phyloP scores from a whole-genome alignment of 2,797 vertebrate species.

The Poecilia velifera region DNA sequence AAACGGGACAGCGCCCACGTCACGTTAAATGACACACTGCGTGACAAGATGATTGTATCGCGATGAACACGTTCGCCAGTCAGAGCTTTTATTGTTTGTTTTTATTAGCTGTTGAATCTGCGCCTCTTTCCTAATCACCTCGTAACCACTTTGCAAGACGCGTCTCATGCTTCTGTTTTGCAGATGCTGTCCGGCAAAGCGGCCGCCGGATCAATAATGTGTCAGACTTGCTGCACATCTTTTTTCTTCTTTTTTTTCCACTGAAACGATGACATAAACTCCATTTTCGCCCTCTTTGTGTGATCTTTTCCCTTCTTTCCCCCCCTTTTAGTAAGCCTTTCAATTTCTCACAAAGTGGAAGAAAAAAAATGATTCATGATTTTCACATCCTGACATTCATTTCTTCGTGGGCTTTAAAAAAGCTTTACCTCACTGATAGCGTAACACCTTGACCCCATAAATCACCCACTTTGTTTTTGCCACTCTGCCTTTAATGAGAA shows the following conservation, averaged over 20 bases:
- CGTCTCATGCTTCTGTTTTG: constrained; percentile 56
- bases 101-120: background rate
- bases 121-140: constrained; percentile 25
- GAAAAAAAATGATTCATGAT: constrained; percentile 41
- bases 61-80: constrained; percentile 2
- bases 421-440: constrained; percentile 55
- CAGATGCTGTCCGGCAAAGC: constrained; percentile 59
- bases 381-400: constrained; percentile 63
- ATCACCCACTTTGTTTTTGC: constrained; percentile 62
- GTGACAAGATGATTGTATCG: constrained; percentile 5
- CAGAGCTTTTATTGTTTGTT: constrained; percentile 1
- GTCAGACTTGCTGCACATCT: constrained; percentile 64
- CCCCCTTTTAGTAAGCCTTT: constrained; percentile 50
- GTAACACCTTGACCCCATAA: constrained; percentile 41
- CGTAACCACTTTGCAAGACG: constrained; percentile 26
- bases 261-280: constrained; percentile 58
- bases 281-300: constrained; percentile 10
- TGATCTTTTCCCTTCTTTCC: background rate
- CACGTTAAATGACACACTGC: background rate
- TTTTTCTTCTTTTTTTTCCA: constrained; percentile 14
- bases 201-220: constrained; percentile 63
- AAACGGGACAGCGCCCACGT: background rate
- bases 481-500: constrained; percentile 66
- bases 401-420: constrained; percentile 52
- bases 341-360: constrained; percentile 64